A percentile compares a stretch with the other conserved stretches of the same genome.
Evolutionary conservation across 2,113 vertebrate genomes (phyloP).

Genomic region (Echinops telfairi): DNA sequence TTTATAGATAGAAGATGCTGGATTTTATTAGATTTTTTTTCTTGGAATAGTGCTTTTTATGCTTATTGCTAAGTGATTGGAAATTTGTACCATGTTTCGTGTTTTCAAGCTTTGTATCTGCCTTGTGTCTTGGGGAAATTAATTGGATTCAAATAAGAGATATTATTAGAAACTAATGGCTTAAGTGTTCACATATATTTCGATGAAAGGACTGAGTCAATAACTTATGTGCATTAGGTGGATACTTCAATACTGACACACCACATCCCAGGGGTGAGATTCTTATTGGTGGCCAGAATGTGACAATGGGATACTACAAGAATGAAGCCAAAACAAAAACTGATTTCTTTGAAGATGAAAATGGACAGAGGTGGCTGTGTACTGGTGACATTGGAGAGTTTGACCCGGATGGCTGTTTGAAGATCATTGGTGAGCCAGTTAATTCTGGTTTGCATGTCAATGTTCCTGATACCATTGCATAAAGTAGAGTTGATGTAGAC

Average conservation of each 20-base stretch:
- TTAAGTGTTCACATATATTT: neutral
- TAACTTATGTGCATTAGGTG: conserved; percentile 86
- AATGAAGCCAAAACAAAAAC: conserved; percentile 89
- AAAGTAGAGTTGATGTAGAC: neutral
- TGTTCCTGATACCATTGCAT: neutral
- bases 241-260: conserved; percentile 93
- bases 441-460: neutral
- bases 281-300: conserved; percentile 94
- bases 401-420: conserved; percentile 95
- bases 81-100: conserved; percentile 9
- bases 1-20: neutral
- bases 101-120: neutral
- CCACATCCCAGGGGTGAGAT: conserved; percentile 96
- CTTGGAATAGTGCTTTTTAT: neutral
- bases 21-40: conserved; percentile 33
- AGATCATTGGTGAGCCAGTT: conserved; percentile 94
- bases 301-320: conserved; percentile 99
- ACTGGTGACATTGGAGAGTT: conserved; percentile 97
- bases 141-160: neutral
- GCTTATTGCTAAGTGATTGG: neutral
- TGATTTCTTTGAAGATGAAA: conserved; percentile 94
- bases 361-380: conserved; percentile 96
- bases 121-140: neutral
- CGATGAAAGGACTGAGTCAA: conserved; percentile 32
- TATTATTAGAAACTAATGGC: conserved; percentile 2